phyloP scores from a whole-genome alignment of 37 sponge, comb jelly and placozoan genomes.

The Bolinopsis microptera region DNA sequence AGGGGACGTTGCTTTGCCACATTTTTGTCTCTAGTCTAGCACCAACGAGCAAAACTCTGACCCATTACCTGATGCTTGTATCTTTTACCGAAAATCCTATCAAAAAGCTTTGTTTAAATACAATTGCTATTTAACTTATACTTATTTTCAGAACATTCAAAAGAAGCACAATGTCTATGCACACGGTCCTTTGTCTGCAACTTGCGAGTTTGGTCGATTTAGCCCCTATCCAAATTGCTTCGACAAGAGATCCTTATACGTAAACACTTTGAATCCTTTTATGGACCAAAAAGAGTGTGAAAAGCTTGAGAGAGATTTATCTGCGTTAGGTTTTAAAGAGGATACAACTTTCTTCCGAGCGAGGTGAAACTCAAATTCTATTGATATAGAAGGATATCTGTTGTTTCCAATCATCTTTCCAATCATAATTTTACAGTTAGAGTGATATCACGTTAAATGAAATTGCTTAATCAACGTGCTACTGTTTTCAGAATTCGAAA shows the following conservation, averaged over 20 bases:
- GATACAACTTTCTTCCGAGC: neutral
- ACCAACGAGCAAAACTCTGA: too few species aligned
- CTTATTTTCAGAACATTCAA: neutral
- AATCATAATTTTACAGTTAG: too few species aligned
- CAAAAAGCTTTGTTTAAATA: too few species aligned
- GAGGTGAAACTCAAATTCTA: neutral
- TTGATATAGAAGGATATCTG: neutral
- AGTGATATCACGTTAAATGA: too few species aligned
- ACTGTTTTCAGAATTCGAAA: too few species aligned
- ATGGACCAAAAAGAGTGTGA: neutral
- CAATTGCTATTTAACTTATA: too few species aligned
- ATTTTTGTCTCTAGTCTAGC: too few species aligned
- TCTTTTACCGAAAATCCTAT: too few species aligned
- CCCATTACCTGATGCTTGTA: too few species aligned
- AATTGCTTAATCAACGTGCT: too few species aligned
- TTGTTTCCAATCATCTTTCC: too few species aligned
- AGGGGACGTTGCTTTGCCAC: too few species aligned
- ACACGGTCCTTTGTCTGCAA: neutral
- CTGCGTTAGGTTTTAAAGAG: neutral
- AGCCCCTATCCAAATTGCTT: neutral
- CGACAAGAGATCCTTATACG: neutral
- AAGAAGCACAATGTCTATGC: neutral
- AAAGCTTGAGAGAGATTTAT: neutral
- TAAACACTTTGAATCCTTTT: neutral
- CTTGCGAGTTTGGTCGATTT: constrained; percentile 21